These are phyloP conservation scores for Procavia capensis DNA, from an alignment of 2,113 vertebrate genomes.

Conservation along the genomic window DNA sequence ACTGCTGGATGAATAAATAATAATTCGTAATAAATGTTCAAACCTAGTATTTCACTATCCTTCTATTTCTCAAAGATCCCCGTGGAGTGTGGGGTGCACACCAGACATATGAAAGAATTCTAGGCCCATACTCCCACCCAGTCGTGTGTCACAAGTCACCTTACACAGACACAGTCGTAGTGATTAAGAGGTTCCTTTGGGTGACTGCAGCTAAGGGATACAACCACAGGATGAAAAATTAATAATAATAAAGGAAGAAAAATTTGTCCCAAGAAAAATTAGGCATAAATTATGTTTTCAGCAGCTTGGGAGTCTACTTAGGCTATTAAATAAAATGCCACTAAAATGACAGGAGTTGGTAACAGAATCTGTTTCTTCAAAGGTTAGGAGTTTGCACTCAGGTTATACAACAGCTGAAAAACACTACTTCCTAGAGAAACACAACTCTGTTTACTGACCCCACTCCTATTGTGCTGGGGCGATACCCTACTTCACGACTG, in stretches of 20 bases:
- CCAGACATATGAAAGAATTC: neutral
- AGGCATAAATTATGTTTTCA: constrained; percentile 64
- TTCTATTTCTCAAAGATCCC: neutral
- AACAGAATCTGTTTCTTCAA: constrained; percentile 50
- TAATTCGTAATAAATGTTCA: neutral
- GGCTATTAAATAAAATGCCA: neutral
- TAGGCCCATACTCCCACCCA: neutral
- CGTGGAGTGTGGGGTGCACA: neutral
- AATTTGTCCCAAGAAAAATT: constrained; percentile 29
- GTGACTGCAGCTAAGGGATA: constrained; percentile 55
- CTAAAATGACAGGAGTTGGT: neutral
- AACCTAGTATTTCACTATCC: neutral
- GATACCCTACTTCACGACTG: neutral
- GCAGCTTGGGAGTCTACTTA: constrained; percentile 53
- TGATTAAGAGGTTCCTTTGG: constrained; percentile 69
- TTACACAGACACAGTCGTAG: constrained; percentile 51
- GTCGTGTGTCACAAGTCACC: constrained; percentile 27
- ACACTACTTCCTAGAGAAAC: neutral
- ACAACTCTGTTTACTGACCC: neutral
- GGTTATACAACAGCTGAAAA: neutral
- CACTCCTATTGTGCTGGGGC: neutral
- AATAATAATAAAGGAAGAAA: constrained; percentile 51
- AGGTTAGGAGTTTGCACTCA: constrained; percentile 34
- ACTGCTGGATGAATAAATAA: neutral
- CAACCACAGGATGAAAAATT: constrained; percentile 20